Percentiles rank a stretch among this genome's conserved stretches.
These are phyloP conservation scores for Caenorhabditis tropicalis DNA, from an alignment of 1,140 invertebrate species.

Conservation along the genomic window DNA sequence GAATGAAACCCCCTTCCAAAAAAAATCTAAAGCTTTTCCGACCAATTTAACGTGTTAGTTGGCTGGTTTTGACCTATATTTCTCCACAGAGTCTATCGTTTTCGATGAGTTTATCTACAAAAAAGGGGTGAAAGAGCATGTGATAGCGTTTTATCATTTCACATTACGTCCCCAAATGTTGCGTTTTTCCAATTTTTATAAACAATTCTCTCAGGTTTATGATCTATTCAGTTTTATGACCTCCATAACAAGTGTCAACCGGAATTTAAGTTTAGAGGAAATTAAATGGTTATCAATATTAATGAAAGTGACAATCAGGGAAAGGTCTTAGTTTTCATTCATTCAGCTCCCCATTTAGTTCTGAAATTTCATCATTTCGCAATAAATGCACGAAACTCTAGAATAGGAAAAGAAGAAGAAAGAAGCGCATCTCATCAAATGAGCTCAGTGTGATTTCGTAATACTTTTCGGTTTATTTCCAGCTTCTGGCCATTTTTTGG, in stretches of 20 bases:
- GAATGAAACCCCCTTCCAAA: not conserved
- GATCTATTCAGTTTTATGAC: constrained; percentile 5
- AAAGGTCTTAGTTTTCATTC: not conserved
- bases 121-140: constrained; percentile 13
- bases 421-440: not conserved
- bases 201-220: not conserved
- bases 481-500: not conserved
- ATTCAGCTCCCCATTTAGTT: not conserved
- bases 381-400: not conserved
- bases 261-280: not conserved
- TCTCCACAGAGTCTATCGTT: not conserved
- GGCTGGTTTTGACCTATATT: not conserved
- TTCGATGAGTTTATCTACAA: not conserved
- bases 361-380: not conserved
- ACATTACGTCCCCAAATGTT: not conserved
- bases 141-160: not conserved
- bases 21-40: constrained; percentile 1
- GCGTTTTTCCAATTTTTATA: not conserved
- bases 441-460: not conserved
- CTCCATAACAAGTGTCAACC: constrained; percentile 18
- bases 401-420: no score
- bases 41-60: not conserved
- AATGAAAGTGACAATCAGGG: not conserved
- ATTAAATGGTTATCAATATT: not conserved
- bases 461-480: not conserved